A percentile compares a stretch with the other conserved stretches of the same genome.
These are phyloP conservation scores for Diorhabda elongata DNA, from an alignment of 1,140 invertebrate genomes.

Conservation along the genomic window DNA sequence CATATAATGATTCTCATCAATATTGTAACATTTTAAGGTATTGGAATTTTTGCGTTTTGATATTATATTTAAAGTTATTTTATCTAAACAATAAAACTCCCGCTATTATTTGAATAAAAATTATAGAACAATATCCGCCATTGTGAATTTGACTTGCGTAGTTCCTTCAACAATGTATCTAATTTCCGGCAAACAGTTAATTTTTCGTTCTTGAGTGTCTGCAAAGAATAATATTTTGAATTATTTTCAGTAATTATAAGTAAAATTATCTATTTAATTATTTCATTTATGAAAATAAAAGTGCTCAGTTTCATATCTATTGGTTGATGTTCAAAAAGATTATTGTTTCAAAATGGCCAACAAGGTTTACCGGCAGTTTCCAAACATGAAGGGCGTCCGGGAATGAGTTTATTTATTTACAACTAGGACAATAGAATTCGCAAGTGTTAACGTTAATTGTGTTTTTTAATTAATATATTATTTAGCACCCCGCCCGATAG, in stretches of 20 bases:
- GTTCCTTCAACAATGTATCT: background rate
- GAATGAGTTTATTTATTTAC: conserved; percentile 5
- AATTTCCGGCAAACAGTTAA: background rate
- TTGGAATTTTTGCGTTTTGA: too few species aligned
- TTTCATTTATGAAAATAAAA: background rate
- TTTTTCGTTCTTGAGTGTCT: conserved; percentile 27
- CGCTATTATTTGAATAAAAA: too few species aligned
- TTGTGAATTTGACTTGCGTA: too few species aligned
- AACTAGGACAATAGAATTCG: background rate
- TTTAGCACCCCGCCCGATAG: background rate
- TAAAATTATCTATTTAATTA: background rate
- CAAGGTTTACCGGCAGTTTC: conserved; percentile 15
- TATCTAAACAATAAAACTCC: too few species aligned
- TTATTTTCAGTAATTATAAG: conserved; percentile 9
- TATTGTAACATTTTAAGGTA: too few species aligned
- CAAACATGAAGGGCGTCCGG: conserved; percentile 9
- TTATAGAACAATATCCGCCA: too few species aligned
- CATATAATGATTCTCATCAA: too few species aligned
- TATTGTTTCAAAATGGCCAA: background rate
- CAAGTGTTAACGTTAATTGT: background rate
- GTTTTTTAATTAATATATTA: background rate
- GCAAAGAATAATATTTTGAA: conserved; percentile 9
- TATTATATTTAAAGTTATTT: too few species aligned
- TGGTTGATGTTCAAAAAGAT: background rate
- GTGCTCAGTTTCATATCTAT: background rate